Conservation (phyloP, 1,140 invertebrate genomes). For the Archivesica marissinica region DNA sequence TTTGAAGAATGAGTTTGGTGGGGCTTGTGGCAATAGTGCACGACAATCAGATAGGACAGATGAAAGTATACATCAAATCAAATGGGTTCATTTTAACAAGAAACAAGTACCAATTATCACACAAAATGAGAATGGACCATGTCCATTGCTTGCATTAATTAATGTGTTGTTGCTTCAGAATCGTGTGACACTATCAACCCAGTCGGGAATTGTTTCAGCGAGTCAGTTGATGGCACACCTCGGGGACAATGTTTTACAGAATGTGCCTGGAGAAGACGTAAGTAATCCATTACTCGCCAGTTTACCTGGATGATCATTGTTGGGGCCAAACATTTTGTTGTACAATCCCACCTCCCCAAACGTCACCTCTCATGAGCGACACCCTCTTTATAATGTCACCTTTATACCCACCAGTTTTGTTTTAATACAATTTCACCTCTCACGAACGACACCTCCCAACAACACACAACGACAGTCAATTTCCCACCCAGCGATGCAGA, state of each 20-base stretch:
- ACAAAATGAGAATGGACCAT: slow-evolving; percentile 88
- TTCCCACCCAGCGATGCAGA: no score
- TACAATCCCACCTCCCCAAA: no score
- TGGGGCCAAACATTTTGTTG: background rate
- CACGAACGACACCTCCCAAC: no score
- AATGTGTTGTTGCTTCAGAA: slow-evolving; percentile 86
- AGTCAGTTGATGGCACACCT: slow-evolving; percentile 86
- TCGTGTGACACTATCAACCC: slow-evolving; percentile 84
- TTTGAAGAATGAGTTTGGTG: background rate
- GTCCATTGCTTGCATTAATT: slow-evolving; percentile 87
- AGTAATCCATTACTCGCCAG: background rate
- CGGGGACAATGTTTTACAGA: slow-evolving; percentile 85
- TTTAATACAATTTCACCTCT: no score
- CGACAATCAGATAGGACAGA: background rate
- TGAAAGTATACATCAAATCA: slow-evolving; percentile 84
- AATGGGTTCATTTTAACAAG: slow-evolving; percentile 85
- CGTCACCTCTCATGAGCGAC: no score
- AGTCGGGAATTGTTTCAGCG: slow-evolving; percentile 85
- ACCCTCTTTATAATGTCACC: no score
- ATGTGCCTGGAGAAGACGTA: slow-evolving; percentile 78
- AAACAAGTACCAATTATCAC: slow-evolving; percentile 85
- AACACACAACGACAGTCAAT: no score
- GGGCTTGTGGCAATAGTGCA: background rate
- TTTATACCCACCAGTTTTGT: no score
- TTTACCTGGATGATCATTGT: background rate